Conservation (phyloP, 2,797 vertebrate species). For the Aratinga solstitialis region DNA sequence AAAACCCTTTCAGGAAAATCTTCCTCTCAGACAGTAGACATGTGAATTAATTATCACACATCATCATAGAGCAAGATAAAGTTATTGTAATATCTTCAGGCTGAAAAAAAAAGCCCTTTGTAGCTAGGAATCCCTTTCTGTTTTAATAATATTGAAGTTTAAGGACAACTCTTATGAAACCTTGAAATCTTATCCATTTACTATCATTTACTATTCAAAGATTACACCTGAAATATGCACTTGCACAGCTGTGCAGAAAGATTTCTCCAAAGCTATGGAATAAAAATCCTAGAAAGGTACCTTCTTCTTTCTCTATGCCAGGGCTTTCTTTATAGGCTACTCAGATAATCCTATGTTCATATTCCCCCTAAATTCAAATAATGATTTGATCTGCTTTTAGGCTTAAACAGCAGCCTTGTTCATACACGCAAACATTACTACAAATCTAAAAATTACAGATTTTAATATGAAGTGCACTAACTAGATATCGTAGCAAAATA, state of each 20-base stretch:
- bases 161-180: neutral
- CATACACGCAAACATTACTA: neutral
- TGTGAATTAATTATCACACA: neutral
- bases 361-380: neutral
- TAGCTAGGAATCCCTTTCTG: neutral
- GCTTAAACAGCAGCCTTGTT: neutral
- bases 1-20: neutral
- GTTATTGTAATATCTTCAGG: neutral
- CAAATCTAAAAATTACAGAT: neutral
- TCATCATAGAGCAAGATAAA: neutral
- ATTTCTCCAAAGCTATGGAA: neutral
- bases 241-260: neutral
- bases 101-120: neutral
- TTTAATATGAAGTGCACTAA: neutral
- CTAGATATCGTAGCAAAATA: neutral
- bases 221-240: neutral
- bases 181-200: neutral
- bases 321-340: neutral
- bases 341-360: neutral
- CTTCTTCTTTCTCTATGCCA: neutral
- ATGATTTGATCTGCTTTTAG: neutral
- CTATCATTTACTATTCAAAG: neutral
- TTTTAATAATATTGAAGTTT: neutral
- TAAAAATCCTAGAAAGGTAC: neutral
- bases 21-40: neutral